Conservation (phyloP, 2,113 vertebrate species). For the Geococcyx californianus region DNA sequence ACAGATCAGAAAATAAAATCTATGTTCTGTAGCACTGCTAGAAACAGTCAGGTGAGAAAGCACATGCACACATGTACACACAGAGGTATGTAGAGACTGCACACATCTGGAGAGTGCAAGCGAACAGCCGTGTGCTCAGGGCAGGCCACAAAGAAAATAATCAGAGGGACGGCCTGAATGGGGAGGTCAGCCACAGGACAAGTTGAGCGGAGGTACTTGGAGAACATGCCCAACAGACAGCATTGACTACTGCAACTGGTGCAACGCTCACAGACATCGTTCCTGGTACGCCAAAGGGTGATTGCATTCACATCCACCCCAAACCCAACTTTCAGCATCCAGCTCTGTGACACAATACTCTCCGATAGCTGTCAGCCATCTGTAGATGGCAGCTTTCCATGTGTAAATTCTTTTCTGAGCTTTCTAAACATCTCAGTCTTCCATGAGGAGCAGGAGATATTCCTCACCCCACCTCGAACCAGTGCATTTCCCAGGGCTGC, state of each 20-base stretch:
- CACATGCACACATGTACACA: neutral
- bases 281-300: neutral
- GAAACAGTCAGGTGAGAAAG: neutral
- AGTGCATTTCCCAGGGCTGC: accelerated
- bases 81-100: neutral
- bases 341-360: neutral
- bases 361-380: conserved; percentile 1
- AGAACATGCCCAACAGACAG: neutral
- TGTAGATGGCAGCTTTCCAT: conserved; percentile 23
- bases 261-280: neutral
- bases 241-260: neutral
- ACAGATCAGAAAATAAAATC: conserved; percentile 20
- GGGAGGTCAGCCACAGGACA: neutral
- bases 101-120: neutral
- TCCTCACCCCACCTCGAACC: neutral
- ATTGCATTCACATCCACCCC: neutral
- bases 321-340: neutral
- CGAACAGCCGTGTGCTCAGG: neutral
- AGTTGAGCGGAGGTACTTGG: neutral
- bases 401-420: neutral
- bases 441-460: neutral
- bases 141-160: neutral
- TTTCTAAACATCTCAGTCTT: neutral
- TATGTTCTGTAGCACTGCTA: neutral
- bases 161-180: accelerated